phyloP scores from a whole-genome alignment of 2,888 invertebrate species.

The Philereme vetulata region DNA sequence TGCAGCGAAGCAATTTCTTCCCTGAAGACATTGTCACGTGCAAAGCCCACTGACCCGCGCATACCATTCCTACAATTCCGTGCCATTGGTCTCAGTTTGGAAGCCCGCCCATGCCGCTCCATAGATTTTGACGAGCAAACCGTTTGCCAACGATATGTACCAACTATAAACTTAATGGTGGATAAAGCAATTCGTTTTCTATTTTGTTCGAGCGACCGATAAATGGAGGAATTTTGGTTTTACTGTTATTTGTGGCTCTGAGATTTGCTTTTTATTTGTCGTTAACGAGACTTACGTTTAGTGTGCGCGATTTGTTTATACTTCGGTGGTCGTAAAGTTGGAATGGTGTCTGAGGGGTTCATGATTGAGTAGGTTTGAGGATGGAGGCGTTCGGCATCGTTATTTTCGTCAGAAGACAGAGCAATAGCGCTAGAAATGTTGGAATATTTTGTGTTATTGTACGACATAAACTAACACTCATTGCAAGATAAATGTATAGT shows the following conservation, averaged over 20 bases:
- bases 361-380: slow-evolving; percentile 23
- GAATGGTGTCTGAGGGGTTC: slow-evolving; percentile 18
- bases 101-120: slow-evolving; percentile 35
- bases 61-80: slow-evolving; percentile 15
- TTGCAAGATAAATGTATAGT: background rate
- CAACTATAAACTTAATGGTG: slow-evolving; percentile 40
- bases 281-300: slow-evolving; percentile 27
- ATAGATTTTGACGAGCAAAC: slow-evolving; percentile 38
- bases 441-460: background rate
- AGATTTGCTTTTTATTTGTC: slow-evolving; percentile 28
- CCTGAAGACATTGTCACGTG: slow-evolving; percentile 18
- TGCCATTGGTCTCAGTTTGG: slow-evolving; percentile 30
- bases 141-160: slow-evolving; percentile 40
- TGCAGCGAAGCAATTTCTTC: background rate
- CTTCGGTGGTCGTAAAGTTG: slow-evolving; percentile 21
- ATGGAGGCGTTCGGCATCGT: slow-evolving; percentile 2
- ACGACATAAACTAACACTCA: background rate
- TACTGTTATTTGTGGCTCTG: slow-evolving; percentile 21
- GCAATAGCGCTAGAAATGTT: background rate
- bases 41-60: slow-evolving; percentile 18
- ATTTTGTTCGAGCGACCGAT: slow-evolving; percentile 34
- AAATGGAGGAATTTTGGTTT: slow-evolving; percentile 23
- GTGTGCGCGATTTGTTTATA: slow-evolving; percentile 25
- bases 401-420: slow-evolving; percentile 4
- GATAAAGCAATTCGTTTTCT: slow-evolving; percentile 39